Percentiles rank a stretch among this genome's conserved stretches.
Evolutionary conservation across 2,797 vertebrate genomes (phyloP).

Genomic region (Chaetophractus vellerosus): DNA sequence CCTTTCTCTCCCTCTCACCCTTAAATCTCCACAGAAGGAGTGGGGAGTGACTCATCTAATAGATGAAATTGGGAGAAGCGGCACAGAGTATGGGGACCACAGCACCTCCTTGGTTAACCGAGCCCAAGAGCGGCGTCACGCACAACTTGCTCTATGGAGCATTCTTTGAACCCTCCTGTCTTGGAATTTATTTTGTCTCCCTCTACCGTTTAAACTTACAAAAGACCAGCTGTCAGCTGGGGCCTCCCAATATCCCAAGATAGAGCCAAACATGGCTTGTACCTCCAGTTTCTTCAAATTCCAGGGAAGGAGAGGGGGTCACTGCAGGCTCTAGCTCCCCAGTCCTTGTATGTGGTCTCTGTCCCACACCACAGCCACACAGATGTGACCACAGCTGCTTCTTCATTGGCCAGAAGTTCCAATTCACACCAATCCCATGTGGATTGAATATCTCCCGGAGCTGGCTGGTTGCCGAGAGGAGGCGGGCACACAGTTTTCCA

Average conservation of each 20-base stretch:
- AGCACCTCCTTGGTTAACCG: background rate
- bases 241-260: rapidly evolving
- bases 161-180: rapidly evolving
- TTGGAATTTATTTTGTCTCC: background rate
- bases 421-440: no score
- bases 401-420: background rate
- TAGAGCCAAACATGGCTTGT: background rate
- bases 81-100: rapidly evolving
- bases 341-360: background rate
- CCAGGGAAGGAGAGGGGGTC: background rate
- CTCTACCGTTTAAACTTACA: rapidly evolving
- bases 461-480: background rate
- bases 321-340: background rate
- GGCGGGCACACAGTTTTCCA: rapidly evolving
- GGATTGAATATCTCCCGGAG: background rate
- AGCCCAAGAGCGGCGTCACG: rapidly evolving
- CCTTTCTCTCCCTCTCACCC: background rate
- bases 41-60: background rate
- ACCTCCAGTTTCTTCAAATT: background rate
- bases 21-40: background rate
- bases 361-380: background rate
- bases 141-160: rapidly evolving
- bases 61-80: background rate
- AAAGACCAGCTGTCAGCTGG: rapidly evolving
- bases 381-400: background rate